Percentiles rank a stretch among this genome's conserved stretches.
phyloP scores from a whole-genome alignment of 2,797 vertebrate species.

The Chelidonichthys spinosus region DNA sequence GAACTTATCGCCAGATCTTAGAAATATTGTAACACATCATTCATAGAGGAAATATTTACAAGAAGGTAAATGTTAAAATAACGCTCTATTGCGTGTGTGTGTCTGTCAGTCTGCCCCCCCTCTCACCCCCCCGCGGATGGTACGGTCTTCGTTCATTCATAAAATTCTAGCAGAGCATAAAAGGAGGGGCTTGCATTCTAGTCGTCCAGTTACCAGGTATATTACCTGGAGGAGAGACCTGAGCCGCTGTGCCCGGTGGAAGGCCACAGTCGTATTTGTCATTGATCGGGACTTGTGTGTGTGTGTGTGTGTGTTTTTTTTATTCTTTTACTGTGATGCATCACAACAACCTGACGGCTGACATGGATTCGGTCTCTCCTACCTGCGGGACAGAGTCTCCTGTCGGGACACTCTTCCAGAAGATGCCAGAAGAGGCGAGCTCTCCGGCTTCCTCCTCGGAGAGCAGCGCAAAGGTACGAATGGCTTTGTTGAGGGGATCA shows the following conservation, averaged over 20 bases:
- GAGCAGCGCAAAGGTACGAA: slow-evolving; percentile 88
- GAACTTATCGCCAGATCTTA: neutral
- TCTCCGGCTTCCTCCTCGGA: slow-evolving; percentile 88
- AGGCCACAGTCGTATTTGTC: slow-evolving; percentile 63
- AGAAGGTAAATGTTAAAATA: slow-evolving; percentile 14
- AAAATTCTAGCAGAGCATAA: slow-evolving; percentile 88
- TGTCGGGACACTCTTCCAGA: slow-evolving; percentile 85
- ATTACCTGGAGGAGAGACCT: slow-evolving; percentile 83
- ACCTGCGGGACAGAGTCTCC: slow-evolving; percentile 92
- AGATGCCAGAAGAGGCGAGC: slow-evolving; percentile 89
- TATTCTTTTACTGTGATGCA: slow-evolving; percentile 79
- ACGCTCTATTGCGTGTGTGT: slow-evolving; percentile 39
- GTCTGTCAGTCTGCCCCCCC: slow-evolving; percentile 50
- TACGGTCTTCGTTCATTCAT: slow-evolving; percentile 89
- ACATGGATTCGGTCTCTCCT: slow-evolving; percentile 89
- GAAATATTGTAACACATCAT: neutral
- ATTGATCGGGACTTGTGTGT: slow-evolving; percentile 44
- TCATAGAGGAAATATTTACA: neutral
- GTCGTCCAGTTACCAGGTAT: slow-evolving; percentile 87
- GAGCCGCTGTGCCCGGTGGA: slow-evolving; percentile 55
- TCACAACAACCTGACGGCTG: slow-evolving; percentile 84
- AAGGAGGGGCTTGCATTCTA: slow-evolving; percentile 85
- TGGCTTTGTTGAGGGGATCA: slow-evolving; percentile 47
- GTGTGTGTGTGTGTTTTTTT: neutral
- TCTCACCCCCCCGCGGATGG: slow-evolving; percentile 72